Base-by-base conservation (phyloP, 2,888 invertebrate species). In the Leucania comma region DNA sequence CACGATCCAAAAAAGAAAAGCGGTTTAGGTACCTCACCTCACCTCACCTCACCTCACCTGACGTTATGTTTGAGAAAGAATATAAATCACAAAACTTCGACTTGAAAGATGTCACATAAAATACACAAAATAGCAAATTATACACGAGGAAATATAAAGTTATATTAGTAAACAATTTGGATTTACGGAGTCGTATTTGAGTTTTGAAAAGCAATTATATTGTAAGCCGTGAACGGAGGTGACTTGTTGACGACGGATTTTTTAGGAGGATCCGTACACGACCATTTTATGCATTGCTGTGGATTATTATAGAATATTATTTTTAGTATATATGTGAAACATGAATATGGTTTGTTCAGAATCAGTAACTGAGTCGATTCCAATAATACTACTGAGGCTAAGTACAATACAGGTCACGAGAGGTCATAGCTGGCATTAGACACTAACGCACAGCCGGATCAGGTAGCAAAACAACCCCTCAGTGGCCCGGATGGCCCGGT, bases 181-280 rank as follows among this genome's bases (percentile, higher is more conserved):
- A 71, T 26, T 60, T 67, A 64, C 22, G 32, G n/a, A 53, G 78
- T 65, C 54, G 69, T 81, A 81, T 81, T 74, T 62, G 61, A 72
- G 67, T 72, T 75, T 50, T 54, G 65, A 63, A 81, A 81, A 65
- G 72, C 69, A 81, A 81, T 81, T 81, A 74, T 54, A 69, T 59
- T 65, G 24, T 56, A 38, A n/a, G 48, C 62, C 22, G 32, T 26
- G 59, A 54, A 48, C 38, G 53, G 29, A 48, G 69, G 67, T 62
- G 64, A 50, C 14, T 58, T 50, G 24, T 26, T n/a, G 35, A 22
- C 20, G 38, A 12, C 65, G 32, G 0, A 42, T 48, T 54, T 50
- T 56, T 29, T 51, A 0, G 6, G 46, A 46, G 26, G 51, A 32
- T 57, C 57, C 14, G 24, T 24, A 32, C 17, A 26, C 17, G 22